Conservation (phyloP, 1,140 invertebrate genomes). For the Drosophila dunni region DNA sequence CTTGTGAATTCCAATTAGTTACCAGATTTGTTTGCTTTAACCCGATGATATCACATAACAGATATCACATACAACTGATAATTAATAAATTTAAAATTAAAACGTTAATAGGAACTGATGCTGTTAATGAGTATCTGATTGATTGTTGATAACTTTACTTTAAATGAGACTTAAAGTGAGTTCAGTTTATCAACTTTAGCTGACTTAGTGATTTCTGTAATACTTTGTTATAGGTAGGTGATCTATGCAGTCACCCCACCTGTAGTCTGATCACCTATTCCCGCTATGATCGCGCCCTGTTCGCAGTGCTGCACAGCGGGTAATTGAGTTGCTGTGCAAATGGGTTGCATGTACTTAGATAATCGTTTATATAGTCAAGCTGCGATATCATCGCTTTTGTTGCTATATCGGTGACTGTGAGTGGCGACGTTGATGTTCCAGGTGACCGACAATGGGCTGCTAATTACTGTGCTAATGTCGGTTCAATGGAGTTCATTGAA, state of each 20-base stretch:
- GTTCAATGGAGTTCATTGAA: slow-evolving; percentile 83
- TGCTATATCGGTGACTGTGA: background rate
- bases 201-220: background rate
- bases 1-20: background rate
- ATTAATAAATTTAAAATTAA: too few relatives aligned
- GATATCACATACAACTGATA: too few relatives aligned
- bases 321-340: slow-evolving; percentile 49
- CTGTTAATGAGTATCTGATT: too few relatives aligned
- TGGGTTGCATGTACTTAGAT: slow-evolving; percentile 51
- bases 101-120: too few relatives aligned
- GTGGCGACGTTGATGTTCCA: slow-evolving; percentile 53
- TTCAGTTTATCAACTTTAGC: too few relatives aligned
- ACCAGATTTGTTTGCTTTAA: too few relatives aligned
- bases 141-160: too few relatives aligned
- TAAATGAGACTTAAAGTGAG: too few relatives aligned
- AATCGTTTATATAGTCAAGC: slow-evolving; percentile 36
- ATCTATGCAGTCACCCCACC: background rate
- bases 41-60: too few relatives aligned
- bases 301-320: slow-evolving; percentile 21
- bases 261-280: slow-evolving; percentile 20
- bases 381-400: slow-evolving; percentile 44
- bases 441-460: slow-evolving; percentile 74
- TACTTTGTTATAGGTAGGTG: slow-evolving; percentile 23
- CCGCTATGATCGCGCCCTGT: slow-evolving; percentile 37
- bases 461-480: slow-evolving; percentile 77